Evolutionary conservation across 2,797 vertebrate species (phyloP).

Genomic region (Acipenser transmontanus): DNA sequence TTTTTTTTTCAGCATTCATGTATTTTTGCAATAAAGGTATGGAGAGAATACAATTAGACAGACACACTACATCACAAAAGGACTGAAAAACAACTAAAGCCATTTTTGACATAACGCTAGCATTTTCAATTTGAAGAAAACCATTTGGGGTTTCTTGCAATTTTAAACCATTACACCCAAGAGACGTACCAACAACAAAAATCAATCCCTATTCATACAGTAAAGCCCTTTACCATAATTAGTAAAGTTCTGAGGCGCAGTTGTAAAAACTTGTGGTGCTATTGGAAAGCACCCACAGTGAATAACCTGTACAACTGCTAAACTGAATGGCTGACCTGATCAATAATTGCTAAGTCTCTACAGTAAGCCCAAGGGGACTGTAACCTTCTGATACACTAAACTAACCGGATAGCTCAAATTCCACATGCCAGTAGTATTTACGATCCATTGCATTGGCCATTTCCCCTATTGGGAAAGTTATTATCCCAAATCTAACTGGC

Average conservation of each 20-base stretch:
- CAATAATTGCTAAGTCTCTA: slow-evolving; percentile 11
- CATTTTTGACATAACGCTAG: slow-evolving; percentile 15
- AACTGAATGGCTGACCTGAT: slow-evolving; percentile 7
- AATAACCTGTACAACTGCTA: neutral
- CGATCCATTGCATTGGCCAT: slow-evolving; percentile 22
- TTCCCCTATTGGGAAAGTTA: slow-evolving; percentile 18
- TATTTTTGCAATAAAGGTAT: slow-evolving; percentile 8
- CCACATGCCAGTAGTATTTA: slow-evolving; percentile 29
- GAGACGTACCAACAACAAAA: slow-evolving; percentile 21
- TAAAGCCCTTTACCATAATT: slow-evolving; percentile 25
- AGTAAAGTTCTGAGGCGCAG: slow-evolving; percentile 22
- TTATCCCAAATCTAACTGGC: slow-evolving; percentile 21
- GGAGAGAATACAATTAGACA: slow-evolving; percentile 4
- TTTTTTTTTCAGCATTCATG: neutral
- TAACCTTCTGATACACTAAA: slow-evolving; percentile 14
- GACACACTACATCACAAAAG: slow-evolving; percentile 9
- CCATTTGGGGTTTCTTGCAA: slow-evolving; percentile 18
- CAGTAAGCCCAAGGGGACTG: slow-evolving; percentile 1
- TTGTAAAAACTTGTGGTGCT: slow-evolving; percentile 14
- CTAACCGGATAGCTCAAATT: slow-evolving; percentile 17
- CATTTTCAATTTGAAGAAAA: slow-evolving; percentile 29
- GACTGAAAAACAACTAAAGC: slow-evolving; percentile 15
- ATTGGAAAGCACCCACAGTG: slow-evolving; percentile 7
- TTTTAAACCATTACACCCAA: slow-evolving; percentile 25
- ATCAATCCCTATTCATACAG: slow-evolving; percentile 31